Conservation (phyloP, 2,797 vertebrate species). For the Enteromius mattozi region DNA sequence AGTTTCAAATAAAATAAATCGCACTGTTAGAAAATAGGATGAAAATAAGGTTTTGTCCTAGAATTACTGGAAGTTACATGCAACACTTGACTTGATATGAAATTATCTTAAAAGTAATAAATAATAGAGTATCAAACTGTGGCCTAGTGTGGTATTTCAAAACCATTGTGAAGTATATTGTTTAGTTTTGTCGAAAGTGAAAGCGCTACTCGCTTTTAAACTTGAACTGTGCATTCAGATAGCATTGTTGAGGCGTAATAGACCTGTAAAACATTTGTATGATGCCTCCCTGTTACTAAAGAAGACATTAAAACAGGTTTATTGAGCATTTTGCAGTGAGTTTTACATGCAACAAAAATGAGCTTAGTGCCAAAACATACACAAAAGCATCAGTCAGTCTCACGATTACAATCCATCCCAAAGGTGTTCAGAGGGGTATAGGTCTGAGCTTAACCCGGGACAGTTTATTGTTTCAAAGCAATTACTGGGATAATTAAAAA, state of each 20-base stretch:
- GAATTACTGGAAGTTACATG: not conserved
- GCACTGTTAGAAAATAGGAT: not conserved
- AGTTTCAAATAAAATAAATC: not conserved
- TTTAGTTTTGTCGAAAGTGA: not conserved
- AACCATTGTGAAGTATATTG: not conserved
- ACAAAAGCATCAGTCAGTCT: not conserved
- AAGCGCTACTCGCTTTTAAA: not conserved
- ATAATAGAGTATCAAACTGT: not conserved
- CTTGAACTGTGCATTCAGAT: not conserved
- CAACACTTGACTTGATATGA: not conserved
- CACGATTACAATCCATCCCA: not conserved
- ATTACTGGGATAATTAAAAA: not conserved
- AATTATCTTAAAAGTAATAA: not conserved
- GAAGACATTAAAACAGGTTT: not conserved
- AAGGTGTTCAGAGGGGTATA: not conserved
- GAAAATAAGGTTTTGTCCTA: not conserved
- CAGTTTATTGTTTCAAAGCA: not conserved
- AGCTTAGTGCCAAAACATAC: not conserved
- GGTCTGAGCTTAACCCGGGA: not conserved
- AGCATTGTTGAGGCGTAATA: not conserved
- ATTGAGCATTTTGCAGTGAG: not conserved
- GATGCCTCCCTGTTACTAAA: not conserved
- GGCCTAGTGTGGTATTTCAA: not conserved
- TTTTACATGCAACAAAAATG: not conserved
- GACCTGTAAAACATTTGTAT: not conserved